Evolutionary conservation across 2,888 invertebrate genomes (phyloP).

Genomic region (Stenchaetothrips biformis): DNA sequence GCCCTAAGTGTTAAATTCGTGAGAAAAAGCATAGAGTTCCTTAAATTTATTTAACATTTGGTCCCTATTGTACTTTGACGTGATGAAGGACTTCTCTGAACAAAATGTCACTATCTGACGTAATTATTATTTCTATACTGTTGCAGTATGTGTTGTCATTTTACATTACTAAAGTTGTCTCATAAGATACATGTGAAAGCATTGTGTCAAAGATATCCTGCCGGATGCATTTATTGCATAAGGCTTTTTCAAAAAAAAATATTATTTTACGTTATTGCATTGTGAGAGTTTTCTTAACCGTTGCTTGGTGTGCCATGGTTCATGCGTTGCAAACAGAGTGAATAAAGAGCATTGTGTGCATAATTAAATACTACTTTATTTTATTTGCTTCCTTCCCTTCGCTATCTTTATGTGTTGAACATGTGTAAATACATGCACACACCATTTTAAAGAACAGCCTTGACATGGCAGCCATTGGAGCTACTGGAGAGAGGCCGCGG

Average conservation of each 20-base stretch:
- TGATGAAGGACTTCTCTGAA: conserved; percentile 24
- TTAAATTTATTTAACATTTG: not conserved
- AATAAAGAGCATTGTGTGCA: conserved; percentile 25
- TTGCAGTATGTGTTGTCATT: conserved; percentile 25
- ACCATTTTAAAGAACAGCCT: no score
- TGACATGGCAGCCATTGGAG: no score
- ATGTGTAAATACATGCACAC: no score
- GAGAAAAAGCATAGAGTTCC: not conserved
- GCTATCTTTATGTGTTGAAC: no score
- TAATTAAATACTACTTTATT: not conserved
- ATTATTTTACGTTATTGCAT: conserved; percentile 25
- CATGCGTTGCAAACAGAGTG: conserved; percentile 24
- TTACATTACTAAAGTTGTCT: conserved; percentile 20
- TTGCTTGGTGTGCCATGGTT: conserved; percentile 24
- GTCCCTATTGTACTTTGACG: conserved; percentile 20
- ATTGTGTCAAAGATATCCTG: conserved; percentile 23
- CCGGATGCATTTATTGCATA: conserved; percentile 23
- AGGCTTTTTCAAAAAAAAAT: conserved; percentile 23
- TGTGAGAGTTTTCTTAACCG: conserved; percentile 24
- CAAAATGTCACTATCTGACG: conserved; percentile 9
- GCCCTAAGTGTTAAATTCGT: not conserved
- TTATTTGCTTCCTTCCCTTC: not conserved
- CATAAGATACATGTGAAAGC: conserved; percentile 16
- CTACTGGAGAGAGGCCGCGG: no score
- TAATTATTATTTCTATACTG: conserved; percentile 20